Conservation (phyloP, 92 coral and sea anemone genomes). For the Pocillopora grandis region DNA sequence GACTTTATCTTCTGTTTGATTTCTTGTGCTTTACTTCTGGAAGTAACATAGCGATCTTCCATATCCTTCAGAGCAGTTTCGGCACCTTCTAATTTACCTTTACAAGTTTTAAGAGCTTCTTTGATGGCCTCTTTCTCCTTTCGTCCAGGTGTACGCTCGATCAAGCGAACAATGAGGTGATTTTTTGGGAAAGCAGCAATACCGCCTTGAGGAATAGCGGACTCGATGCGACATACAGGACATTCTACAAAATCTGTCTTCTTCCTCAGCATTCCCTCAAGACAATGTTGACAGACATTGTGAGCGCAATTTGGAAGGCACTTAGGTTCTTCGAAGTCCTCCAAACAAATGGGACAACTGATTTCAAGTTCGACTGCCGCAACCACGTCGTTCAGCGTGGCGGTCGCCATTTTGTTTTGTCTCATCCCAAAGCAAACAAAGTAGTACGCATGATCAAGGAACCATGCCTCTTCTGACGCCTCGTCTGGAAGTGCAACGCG, state of each 20-base stretch:
- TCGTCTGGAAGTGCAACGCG: no score
- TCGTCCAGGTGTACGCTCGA: slow-evolving; percentile 54
- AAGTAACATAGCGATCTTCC: slow-evolving; percentile 30
- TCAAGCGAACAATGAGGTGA: slow-evolving; percentile 51
- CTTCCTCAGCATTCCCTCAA: slow-evolving; percentile 33
- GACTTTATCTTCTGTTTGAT: slow-evolving; percentile 20
- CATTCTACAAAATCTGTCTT: slow-evolving; percentile 24
- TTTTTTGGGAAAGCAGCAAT: slow-evolving; percentile 54
- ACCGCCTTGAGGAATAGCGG: slow-evolving; percentile 37
- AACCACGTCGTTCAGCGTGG: not conserved
- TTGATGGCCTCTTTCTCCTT: slow-evolving; percentile 45
- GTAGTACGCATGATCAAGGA: no score
- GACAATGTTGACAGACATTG: slow-evolving; percentile 53
- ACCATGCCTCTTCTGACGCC: no score
- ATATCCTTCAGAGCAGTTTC: slow-evolving; percentile 31
- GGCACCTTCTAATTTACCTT: slow-evolving; percentile 22
- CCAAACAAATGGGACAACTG: slow-evolving; percentile 64
- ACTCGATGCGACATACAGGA: slow-evolving; percentile 51
- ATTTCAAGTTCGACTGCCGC: slow-evolving; percentile 50
- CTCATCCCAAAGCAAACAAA: not conserved
- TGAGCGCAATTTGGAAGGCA: slow-evolving; percentile 67
- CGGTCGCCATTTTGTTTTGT: slow-evolving; percentile 16
- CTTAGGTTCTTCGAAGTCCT: slow-evolving; percentile 65
- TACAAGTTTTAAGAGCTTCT: slow-evolving; percentile 38
- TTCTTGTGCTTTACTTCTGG: slow-evolving; percentile 26